These are phyloP conservation scores for Sebastes variabilis DNA, from an alignment of 2,797 vertebrate genomes.

Conservation along the genomic window DNA sequence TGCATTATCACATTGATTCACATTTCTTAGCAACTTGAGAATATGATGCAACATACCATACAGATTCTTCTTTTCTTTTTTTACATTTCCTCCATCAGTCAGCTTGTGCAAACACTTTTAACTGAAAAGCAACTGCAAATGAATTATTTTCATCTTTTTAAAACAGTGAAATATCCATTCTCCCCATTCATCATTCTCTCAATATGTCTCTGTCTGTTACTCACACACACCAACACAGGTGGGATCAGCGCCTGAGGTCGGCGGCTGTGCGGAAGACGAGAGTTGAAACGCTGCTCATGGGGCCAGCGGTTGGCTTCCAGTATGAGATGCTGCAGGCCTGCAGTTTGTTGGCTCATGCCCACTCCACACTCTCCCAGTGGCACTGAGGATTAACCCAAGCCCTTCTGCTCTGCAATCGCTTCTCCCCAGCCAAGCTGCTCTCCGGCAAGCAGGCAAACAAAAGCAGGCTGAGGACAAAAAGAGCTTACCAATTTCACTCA, in stretches of 20 bases:
- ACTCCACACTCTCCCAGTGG: slow-evolving; percentile 27
- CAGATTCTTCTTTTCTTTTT: neutral
- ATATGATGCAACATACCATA: slow-evolving; percentile 8
- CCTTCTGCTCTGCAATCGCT: slow-evolving; percentile 2
- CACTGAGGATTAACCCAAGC: slow-evolving; percentile 40
- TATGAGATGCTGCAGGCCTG: slow-evolving; percentile 19
- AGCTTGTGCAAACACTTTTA: slow-evolving; percentile 11
- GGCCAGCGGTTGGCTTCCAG: slow-evolving; percentile 29
- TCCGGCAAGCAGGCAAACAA: neutral
- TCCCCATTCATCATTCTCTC: neutral
- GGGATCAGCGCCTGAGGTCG: slow-evolving; percentile 3
- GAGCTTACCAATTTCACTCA: neutral
- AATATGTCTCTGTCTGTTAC: neutral
- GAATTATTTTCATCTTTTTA: slow-evolving; percentile 29
- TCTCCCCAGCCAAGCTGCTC: slow-evolving; percentile 11
- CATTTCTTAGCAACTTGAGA: slow-evolving; percentile 5
- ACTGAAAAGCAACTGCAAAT: neutral
- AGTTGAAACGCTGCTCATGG: slow-evolving; percentile 13
- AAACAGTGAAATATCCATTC: neutral
- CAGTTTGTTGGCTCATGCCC: slow-evolving; percentile 25
- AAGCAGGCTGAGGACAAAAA: neutral
- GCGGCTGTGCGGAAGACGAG: neutral
- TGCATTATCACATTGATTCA: slow-evolving; percentile 33
- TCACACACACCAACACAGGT: neutral
- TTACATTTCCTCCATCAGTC: neutral